Evolutionary conservation across 2,888 invertebrate genomes (phyloP).

Genomic region (Antheraea yamamai): DNA sequence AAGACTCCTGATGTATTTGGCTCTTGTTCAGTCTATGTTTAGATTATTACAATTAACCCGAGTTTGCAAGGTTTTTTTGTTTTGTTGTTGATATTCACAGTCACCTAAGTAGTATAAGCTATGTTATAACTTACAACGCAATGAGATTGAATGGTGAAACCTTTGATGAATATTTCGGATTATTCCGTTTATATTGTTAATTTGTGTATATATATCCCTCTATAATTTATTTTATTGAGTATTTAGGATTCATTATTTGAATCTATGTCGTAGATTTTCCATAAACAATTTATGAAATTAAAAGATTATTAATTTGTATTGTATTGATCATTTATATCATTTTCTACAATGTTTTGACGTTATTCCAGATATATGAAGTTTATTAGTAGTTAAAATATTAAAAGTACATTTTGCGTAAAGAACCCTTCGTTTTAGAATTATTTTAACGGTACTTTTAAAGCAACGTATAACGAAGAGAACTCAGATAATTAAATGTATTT

Average conservation of each 20-base stretch:
- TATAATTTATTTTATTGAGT: background rate
- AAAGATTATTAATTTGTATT: no score
- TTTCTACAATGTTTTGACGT: no score
- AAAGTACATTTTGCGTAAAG: background rate
- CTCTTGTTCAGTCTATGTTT: background rate
- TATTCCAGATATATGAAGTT: no score
- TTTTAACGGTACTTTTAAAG: slow-evolving; percentile 19
- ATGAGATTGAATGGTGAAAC: background rate
- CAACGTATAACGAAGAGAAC: slow-evolving; percentile 21
- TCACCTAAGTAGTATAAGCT: background rate
- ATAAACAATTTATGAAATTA: no score
- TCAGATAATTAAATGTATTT: slow-evolving; percentile 26
- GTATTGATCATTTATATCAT: no score
- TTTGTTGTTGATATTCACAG: background rate
- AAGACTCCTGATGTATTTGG: background rate
- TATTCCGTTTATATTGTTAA: background rate
- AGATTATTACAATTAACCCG: background rate
- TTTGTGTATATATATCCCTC: background rate
- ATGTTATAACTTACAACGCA: background rate
- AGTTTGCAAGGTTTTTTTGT: background rate
- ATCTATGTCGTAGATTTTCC: no score
- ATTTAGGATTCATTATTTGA: no score
- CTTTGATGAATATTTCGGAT: background rate
- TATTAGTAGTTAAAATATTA: background rate
- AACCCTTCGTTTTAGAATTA: background rate